Evolutionary conservation across 2,113 vertebrate genomes (phyloP), one percentile per base, ranked within the genome.

Genomic region (Alexandromys fortis): DNA sequence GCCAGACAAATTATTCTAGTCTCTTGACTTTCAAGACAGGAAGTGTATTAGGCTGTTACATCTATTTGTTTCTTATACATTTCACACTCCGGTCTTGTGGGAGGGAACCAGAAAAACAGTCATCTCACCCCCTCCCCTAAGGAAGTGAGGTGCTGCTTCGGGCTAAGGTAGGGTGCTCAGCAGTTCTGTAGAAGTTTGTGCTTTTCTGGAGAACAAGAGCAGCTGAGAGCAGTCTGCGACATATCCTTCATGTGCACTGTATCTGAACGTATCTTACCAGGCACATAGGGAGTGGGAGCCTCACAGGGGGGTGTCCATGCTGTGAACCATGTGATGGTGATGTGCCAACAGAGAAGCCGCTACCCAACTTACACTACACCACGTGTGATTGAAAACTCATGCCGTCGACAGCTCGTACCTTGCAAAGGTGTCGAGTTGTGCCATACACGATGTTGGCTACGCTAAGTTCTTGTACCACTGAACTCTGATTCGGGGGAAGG

Each of bases 1-100:
- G 45, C 49, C 83, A 93, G 63, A 91, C 47, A 96, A 86, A 93
- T 94, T 58, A 82, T 94, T 95, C 95, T n/a, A 92, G 49, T 87
- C 45, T 93, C 67, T 35, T n/a, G 49, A 77, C 38, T 21, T 96
- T 88, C 24, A 72, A 90, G 90, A 77, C 5, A 76, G 49, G 5
- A 94, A 96, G 45, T 55, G 42, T 55, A 83, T 78, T 93, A 85
- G 33, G 90, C 17, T 94, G 58, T 35, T 85, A 38, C 5, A 92
- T 38, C 67, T 87, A 38, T 76, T 7, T 96, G 78, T 92, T 93
- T 47, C 22, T 94, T 90, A 70, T 6, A 72, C 35, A 81, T 52
- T 35, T 65, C 82, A 0, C 52, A 94, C n/a, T 87, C 49, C 28
- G 47, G 16, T 77, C 33, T 92, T 70, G 49, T 22, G n/a, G 14